Conservation (phyloP, 2,797 vertebrate species). For the Malacoraja senta region DNA sequence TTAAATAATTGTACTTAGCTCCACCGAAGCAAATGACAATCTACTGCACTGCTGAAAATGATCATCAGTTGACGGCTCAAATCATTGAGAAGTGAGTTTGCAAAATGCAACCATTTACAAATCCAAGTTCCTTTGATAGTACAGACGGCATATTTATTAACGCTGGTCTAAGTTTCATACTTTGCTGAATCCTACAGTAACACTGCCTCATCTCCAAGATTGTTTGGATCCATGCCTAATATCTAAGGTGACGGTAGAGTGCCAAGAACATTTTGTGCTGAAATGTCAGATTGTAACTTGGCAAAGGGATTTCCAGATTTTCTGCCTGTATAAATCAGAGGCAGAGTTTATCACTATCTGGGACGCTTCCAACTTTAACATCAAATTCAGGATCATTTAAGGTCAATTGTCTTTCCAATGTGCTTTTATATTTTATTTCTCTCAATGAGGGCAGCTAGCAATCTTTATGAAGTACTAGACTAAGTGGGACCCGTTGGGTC, state of each 20-base stretch:
- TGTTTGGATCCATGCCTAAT: neutral
- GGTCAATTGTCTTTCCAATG: neutral
- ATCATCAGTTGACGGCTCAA: neutral
- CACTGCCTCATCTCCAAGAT: neutral
- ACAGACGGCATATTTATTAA: neutral
- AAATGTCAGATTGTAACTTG: neutral
- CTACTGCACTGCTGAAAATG: neutral
- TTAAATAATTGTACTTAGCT: neutral
- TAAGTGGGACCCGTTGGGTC: too few species aligned
- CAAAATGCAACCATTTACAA: neutral
- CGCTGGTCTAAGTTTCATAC: neutral
- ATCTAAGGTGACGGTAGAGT: neutral
- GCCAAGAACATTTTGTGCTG: constrained; percentile 22
- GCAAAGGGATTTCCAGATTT: neutral
- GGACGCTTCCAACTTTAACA: neutral
- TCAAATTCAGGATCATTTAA: neutral
- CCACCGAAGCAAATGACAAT: neutral
- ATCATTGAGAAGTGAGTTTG: neutral
- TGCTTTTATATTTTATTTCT: neutral
- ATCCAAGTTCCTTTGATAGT: neutral
- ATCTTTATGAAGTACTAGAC: neutral
- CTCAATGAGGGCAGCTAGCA: neutral
- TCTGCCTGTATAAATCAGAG: neutral
- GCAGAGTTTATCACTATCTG: neutral
- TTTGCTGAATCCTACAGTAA: neutral